Percentiles rank a stretch among this genome's conserved stretches.
Evolutionary conservation across 2,888 invertebrate species (phyloP).

Genomic region (Microplitis manilae): DNA sequence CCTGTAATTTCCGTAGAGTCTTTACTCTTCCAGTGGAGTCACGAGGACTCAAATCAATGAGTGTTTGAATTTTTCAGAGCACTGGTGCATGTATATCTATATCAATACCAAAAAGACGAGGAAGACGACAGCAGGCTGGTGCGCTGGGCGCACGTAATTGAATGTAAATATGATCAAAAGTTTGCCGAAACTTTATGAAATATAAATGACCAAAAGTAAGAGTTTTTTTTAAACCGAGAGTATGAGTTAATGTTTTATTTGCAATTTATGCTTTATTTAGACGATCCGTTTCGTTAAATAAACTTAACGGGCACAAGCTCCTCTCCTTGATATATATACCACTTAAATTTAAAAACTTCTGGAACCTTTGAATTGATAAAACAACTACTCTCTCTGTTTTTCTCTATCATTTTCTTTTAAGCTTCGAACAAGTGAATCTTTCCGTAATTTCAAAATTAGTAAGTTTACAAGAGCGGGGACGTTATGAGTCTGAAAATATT

Average conservation of each 20-base stretch:
- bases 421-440: not conserved
- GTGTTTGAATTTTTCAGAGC: conserved; percentile 29
- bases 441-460: not conserved
- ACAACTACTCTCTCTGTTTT: not conserved
- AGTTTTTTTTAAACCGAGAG: not conserved
- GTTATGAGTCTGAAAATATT: not conserved
- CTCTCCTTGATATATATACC: not conserved
- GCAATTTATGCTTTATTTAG: conserved; percentile 28
- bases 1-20: not conserved
- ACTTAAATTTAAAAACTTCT: conserved; percentile 8
- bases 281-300: conserved; percentile 11
- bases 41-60: conserved; percentile 14
- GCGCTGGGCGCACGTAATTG: conserved; percentile 52
- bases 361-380: not conserved
- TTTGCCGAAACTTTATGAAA: conserved; percentile 58
- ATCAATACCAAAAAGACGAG: conserved; percentile 28
- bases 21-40: not conserved
- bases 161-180: conserved; percentile 63
- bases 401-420: not conserved
- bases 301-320: not conserved
- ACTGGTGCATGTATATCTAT: not conserved
- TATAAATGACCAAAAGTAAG: conserved; percentile 58
- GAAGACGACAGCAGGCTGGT: conserved; percentile 18
- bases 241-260: conserved; percentile 29
- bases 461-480: not conserved